Conservation (phyloP, 2,888 invertebrate species). For the Liposcelis brunnea region DNA sequence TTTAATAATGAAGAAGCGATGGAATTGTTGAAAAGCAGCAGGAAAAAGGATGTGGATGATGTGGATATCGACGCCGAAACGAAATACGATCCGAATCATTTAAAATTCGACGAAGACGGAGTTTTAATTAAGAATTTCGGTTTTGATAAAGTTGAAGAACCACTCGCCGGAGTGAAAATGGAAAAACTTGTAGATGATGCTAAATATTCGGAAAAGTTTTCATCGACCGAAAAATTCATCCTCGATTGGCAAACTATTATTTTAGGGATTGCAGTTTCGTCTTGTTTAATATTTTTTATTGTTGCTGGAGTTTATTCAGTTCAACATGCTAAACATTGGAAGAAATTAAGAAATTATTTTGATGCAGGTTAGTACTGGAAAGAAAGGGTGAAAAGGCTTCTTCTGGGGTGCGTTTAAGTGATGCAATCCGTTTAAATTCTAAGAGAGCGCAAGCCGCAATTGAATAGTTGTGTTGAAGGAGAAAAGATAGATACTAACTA, state of each 20-base stretch:
- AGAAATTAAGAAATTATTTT: conserved; percentile 55
- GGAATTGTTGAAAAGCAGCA: not conserved
- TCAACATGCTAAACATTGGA: conserved; percentile 65
- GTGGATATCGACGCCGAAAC: not conserved
- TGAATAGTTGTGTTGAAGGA: no score
- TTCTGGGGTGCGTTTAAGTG: no score
- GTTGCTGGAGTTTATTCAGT: conserved; percentile 58
- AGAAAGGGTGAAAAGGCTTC: no score
- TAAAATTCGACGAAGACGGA: conserved; percentile 1
- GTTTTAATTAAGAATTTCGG: not conserved
- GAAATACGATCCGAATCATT: not conserved
- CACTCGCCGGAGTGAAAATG: not conserved
- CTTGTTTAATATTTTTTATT: conserved; percentile 62
- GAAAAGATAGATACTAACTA: no score
- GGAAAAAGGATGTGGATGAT: not conserved
- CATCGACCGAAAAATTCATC: conserved; percentile 29
- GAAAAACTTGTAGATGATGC: not conserved
- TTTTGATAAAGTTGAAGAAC: not conserved
- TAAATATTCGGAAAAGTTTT: conserved; percentile 23
- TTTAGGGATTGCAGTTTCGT: conserved; percentile 51
- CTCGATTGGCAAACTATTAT: conserved; percentile 63
- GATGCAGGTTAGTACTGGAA: conserved; percentile 45
- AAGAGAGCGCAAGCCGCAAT: no score
- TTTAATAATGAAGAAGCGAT: conserved; percentile 1
- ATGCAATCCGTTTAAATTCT: no score